Conservation (phyloP, 1,140 invertebrate species). For the Drosophila sp. region DNA sequence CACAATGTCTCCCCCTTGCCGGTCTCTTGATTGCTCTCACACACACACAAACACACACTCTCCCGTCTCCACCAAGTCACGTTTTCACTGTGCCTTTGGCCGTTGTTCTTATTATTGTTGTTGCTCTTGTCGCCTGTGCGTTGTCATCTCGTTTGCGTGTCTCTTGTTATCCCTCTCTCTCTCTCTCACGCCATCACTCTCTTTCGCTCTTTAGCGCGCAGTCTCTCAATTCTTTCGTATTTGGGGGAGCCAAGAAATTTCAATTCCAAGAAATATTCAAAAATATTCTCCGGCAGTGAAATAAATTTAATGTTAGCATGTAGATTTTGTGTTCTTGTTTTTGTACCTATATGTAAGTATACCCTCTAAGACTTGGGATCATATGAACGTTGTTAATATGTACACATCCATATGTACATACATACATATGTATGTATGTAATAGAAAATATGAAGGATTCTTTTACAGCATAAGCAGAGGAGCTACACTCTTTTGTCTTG, state of each 20-base stretch:
- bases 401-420: neutral
- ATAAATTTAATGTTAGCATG: conserved; percentile 76
- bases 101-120: conserved; percentile 41
- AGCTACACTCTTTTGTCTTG: too few species aligned
- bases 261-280: conserved; percentile 79
- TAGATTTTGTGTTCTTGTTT: conserved; percentile 51
- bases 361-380: neutral
- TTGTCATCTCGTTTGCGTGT: conserved; percentile 77
- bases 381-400: neutral
- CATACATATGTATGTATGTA: too few species aligned
- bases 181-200: neutral
- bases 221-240: conserved; percentile 25
- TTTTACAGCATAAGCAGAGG: too few species aligned
- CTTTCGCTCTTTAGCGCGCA: neutral
- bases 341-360: neutral
- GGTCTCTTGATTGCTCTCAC: conserved; percentile 20
- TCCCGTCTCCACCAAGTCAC: conserved; percentile 57
- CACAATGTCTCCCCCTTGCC: neutral
- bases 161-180: conserved; percentile 29
- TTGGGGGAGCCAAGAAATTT: conserved; percentile 64
- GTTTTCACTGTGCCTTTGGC: conserved; percentile 53
- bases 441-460: too few species aligned
- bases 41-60: neutral
- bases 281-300: conserved; percentile 74
- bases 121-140: conserved; percentile 63